phyloP scores from a whole-genome alignment of 2,888 invertebrate genomes.

The Clivina fossor region DNA sequence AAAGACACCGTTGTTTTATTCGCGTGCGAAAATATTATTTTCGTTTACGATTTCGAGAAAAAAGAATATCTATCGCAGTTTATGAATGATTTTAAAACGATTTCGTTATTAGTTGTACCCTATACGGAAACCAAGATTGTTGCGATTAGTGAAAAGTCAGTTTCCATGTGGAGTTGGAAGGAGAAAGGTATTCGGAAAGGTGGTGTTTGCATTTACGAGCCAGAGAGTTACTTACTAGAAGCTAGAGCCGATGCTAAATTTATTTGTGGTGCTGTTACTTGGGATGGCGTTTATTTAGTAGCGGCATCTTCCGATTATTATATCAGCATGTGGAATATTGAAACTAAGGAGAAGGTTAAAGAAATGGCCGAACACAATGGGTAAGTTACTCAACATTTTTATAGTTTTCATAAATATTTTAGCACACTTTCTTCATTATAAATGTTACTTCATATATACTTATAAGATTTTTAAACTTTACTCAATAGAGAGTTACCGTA shows the following conservation, averaged over 20 bases:
- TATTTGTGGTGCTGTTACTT: slow-evolving; percentile 51
- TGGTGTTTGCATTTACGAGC: slow-evolving; percentile 20
- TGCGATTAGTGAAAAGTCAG: slow-evolving; percentile 37
- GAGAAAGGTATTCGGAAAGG: slow-evolving; percentile 1
- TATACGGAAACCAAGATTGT: slow-evolving; percentile 36
- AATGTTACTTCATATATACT: no score
- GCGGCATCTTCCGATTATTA: slow-evolving; percentile 51
- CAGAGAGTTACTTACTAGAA: slow-evolving; percentile 33
- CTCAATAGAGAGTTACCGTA: no score
- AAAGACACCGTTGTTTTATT: slow-evolving; percentile 42
- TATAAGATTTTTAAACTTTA: no score
- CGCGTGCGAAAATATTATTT: slow-evolving; percentile 39
- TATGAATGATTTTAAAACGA: slow-evolving; percentile 36
- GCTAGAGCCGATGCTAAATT: slow-evolving; percentile 42
- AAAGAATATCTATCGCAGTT: slow-evolving; percentile 40
- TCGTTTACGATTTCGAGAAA: slow-evolving; percentile 39
- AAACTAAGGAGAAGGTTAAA: slow-evolving; percentile 40
- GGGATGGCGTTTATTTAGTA: slow-evolving; percentile 53
- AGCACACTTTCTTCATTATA: no score
- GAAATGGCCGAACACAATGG: slow-evolving; percentile 44
- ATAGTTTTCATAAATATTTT: no score
- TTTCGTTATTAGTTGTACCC: slow-evolving; percentile 40
- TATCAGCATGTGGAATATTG: slow-evolving; percentile 52
- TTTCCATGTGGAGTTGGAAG: slow-evolving; percentile 40
- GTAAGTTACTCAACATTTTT: no score